Base-by-base conservation (phyloP, 2,113 vertebrate species). In the Eudyptes chrysolophus region DNA sequence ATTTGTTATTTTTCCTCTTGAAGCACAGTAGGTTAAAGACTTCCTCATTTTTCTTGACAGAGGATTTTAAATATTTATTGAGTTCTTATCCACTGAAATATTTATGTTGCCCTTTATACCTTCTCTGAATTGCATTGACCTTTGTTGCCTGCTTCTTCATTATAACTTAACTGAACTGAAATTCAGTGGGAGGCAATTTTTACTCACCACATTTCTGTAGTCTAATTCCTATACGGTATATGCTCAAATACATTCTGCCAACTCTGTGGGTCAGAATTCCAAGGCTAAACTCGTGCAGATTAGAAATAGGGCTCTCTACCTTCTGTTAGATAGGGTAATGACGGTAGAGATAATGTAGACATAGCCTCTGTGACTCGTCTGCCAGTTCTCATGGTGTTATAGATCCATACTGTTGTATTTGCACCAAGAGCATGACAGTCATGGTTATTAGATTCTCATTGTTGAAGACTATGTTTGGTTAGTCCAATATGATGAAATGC, bases 41-140 rank as follows among this genome's bases (percentile, higher is more conserved):
- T 83, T 64, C 34, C 38, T 89, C 3, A 3, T n/a, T 87, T 79
- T 90, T 60, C 61, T n/a, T 92, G 18, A 64, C 51, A 61, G 54
- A 44, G 6, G 8, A 32, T 36, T 77, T 95, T 48, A 88, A 84
- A 66, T 96, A 52, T 80, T 89, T 94, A 72, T 74, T 48, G 54
- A 66, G 42, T 93, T 79, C 49, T 94, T 89, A 92, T 13, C 12
- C 25, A 46, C 49, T 84, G 76, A 89, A 80, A 84, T 75, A 83
- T 84, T 86, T 90, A 82, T 10, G 30, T n/a, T 85, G 69, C 54
- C 71, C 64, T 95, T 95, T 58, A 49, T 68, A 51, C 32, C 44
- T 77, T 88, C 42, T 90, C 25, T 88, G 95, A 89, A 93, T 94
- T 92, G 75, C 46, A 32, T n/a, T 88, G 76, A 88, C 69, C 40